phyloP scores from a whole-genome alignment of 2,113 vertebrate species.

The Scomber scombrus region DNA sequence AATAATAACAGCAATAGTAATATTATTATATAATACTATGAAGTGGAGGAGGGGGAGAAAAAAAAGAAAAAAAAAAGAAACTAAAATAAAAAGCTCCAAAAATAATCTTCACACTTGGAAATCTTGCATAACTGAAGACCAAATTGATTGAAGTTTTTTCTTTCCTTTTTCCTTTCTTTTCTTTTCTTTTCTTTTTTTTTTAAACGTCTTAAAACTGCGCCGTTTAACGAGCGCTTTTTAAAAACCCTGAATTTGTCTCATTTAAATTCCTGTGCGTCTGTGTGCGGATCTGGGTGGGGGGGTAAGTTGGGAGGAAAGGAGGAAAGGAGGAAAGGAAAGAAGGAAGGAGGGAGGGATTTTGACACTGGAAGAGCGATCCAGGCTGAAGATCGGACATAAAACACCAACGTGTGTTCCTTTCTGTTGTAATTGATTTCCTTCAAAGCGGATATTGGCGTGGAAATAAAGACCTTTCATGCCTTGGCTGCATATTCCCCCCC shows the following conservation, averaged over 20 bases:
- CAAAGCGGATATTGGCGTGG: slow-evolving; percentile 3
- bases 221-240: slow-evolving; percentile 50
- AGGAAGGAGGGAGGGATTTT: not conserved
- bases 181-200: not conserved
- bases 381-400: slow-evolving; percentile 12
- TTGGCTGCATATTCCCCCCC: not conserved
- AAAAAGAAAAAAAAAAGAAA: slow-evolving; percentile 38
- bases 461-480: slow-evolving; percentile 9
- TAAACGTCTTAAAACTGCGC: slow-evolving; percentile 61
- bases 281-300: slow-evolving; percentile 43
- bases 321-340: not conserved
- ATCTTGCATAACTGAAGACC: slow-evolving; percentile 74
- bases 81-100: slow-evolving; percentile 43
- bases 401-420: slow-evolving; percentile 1
- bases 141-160: slow-evolving; percentile 50
- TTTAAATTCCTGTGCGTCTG: slow-evolving; percentile 65
- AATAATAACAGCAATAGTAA: slow-evolving; percentile 57
- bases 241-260: slow-evolving; percentile 78
- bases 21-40: slow-evolving; percentile 61
- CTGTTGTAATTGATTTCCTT: slow-evolving; percentile 6
- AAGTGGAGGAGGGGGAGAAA: not conserved
- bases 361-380: slow-evolving; percentile 13
- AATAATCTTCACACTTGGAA: slow-evolving; percentile 62
- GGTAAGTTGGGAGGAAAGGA: not conserved
- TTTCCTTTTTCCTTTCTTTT: not conserved